These are phyloP conservation scores for Pelochelys cantorii DNA, from an alignment of 2,797 vertebrate genomes.

Conservation along the genomic window DNA sequence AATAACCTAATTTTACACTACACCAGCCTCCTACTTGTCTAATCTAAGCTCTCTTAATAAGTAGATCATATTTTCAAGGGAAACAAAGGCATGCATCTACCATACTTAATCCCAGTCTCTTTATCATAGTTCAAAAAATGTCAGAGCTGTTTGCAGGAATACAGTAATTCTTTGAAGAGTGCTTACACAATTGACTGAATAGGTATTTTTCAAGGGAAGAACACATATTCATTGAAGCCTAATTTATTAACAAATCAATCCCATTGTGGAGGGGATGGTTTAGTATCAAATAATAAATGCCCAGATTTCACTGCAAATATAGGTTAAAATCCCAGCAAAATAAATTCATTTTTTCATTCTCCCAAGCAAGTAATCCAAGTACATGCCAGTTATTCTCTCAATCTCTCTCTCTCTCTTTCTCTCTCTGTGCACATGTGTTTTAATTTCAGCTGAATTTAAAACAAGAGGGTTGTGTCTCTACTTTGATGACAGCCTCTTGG, in stretches of 20 bases:
- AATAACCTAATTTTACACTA: background rate
- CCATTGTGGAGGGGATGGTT: background rate
- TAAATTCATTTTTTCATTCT: background rate
- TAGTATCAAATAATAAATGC: background rate
- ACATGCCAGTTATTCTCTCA: background rate
- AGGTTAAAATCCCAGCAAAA: background rate
- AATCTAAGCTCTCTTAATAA: background rate
- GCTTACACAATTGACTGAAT: background rate
- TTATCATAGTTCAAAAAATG: conserved; percentile 4
- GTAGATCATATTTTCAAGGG: background rate
- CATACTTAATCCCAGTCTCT: conserved; percentile 1
- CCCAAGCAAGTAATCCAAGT: rapidly evolving
- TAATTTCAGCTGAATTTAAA: background rate
- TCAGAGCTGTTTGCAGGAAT: background rate
- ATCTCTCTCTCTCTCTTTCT: too few species aligned
- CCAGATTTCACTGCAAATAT: background rate
- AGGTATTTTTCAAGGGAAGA: conserved; percentile 9
- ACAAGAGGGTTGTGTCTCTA: background rate
- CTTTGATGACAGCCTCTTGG: background rate
- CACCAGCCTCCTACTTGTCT: background rate
- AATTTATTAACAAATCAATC: conserved; percentile 48
- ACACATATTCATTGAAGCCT: conserved; percentile 41
- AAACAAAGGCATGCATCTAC: background rate
- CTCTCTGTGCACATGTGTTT: rapidly evolving
- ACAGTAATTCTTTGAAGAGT: background rate